Base-by-base conservation (phyloP, 2,888 invertebrate genomes). In the Orgyia antiqua region DNA sequence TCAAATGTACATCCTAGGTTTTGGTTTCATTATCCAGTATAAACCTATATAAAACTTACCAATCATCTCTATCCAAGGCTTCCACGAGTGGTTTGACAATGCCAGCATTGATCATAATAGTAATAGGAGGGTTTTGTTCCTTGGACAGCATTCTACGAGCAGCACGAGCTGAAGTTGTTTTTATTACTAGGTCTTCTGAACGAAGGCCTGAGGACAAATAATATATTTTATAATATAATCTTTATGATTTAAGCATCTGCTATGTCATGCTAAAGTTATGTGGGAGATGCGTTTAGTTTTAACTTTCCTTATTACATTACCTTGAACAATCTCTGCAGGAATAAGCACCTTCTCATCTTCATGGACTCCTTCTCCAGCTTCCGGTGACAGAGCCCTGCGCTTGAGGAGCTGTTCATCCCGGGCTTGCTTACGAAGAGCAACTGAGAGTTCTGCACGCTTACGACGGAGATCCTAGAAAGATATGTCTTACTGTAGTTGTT, bases 331-430 rank as follows among this genome's bases (percentile, higher is more conserved):
- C 46, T 96, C 93, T 1, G 89, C 89, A 0, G 94, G 88, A 0
- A 89, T 80, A 79, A 92, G 84, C 6, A 74, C 56, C 34, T 78
- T 70, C 10, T 80, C 83, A 63, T 54, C 52, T 0, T 37, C 46
- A 3, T 21, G 12, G 0, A 70, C 26, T 3, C 86, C 87, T 0
- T 89, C 89, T 9, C 87, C 89, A 3, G 77, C 80, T 1, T 89
- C 76, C 0, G 88, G 89, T 0, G 84, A 84, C 49, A 98, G 89
- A 51, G 98, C 97, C 33, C 98, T 88, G 10, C 96, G 88, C 74
- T 99, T 99, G 31, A 94, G 89, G 20, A 99, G 83, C 66, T 97
- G 97, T 54, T 98, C 97, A 72, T 98, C 97, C 51, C 98, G 94
- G 33, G 94, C 94, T 10, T 95, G 93, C 82, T 98, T 98, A 9